phyloP scores from a whole-genome alignment of 2,113 vertebrate genomes.

The Laticauda laticaudata region DNA sequence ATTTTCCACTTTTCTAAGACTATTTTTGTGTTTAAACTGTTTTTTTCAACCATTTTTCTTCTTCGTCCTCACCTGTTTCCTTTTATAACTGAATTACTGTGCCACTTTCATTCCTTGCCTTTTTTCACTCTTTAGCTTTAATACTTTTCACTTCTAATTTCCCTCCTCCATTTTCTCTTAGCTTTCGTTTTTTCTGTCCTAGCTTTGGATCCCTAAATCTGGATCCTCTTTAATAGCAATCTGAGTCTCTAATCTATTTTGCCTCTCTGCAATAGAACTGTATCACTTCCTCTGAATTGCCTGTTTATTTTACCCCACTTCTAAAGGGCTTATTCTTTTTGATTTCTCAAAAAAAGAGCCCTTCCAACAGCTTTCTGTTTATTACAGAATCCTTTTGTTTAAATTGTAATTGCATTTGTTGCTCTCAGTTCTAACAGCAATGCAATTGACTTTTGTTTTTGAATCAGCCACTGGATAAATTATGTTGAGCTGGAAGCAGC shows the following conservation, averaged over 20 bases:
- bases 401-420: not conserved
- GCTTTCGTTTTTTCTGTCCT: not conserved
- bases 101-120: not conserved
- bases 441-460: not conserved
- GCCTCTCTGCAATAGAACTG: not conserved
- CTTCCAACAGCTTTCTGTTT: not conserved
- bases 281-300: not conserved
- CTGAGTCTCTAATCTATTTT: not conserved
- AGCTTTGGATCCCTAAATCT: not conserved
- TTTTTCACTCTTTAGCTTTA: not conserved
- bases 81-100: not conserved
- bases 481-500: not conserved
- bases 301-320: not conserved
- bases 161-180: not conserved
- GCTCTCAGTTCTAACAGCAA: not conserved
- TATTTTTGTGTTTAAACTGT: not conserved
- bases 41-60: not conserved
- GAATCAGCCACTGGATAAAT: not conserved
- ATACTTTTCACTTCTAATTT: not conserved
- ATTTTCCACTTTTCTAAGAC: not conserved
- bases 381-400: not conserved
- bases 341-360: not conserved
- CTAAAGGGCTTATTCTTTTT: not conserved
- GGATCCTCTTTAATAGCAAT: not conserved
- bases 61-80: not conserved